These are phyloP conservation scores for Sinelater perroti DNA, from an alignment of 2,888 invertebrate genomes.

Conservation along the genomic window DNA sequence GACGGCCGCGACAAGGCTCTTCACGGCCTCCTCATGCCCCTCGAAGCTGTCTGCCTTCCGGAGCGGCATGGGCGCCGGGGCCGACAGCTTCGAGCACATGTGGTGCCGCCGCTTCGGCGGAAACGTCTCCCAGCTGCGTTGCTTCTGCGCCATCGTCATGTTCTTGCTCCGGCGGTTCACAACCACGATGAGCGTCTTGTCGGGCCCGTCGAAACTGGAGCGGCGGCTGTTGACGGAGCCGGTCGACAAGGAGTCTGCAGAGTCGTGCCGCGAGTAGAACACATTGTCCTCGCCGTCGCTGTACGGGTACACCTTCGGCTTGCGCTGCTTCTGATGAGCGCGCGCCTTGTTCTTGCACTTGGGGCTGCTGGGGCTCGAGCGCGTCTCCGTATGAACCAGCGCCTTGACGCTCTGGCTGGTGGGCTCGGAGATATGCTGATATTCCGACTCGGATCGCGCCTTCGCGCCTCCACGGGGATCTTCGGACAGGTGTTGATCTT, in stretches of 20 bases:
- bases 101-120: conserved; percentile 63
- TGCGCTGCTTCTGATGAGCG: conserved; percentile 46
- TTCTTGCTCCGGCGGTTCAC: conserved; percentile 59
- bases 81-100: conserved; percentile 55
- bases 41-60: conserved; percentile 74
- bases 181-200: conserved; percentile 65
- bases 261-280: conserved; percentile 62
- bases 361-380: conserved; percentile 57
- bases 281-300: conserved; percentile 67
- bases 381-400: conserved; percentile 61
- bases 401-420: conserved; percentile 64
- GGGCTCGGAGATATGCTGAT: conserved; percentile 67
- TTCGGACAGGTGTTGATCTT: conserved; percentile 56
- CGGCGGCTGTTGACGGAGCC: conserved; percentile 61
- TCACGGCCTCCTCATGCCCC: conserved; percentile 74
- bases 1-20: conserved; percentile 72
- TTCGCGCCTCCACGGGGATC: conserved; percentile 51
- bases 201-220: conserved; percentile 63
- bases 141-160: conserved; percentile 65
- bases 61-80: conserved; percentile 55
- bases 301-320: conserved; percentile 63
- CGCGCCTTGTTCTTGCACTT: conserved; percentile 56
- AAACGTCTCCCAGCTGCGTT: conserved; percentile 71
- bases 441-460: conserved; percentile 61
- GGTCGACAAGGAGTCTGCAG: conserved; percentile 67